phyloP scores from a whole-genome alignment of 2,888 invertebrate genomes.

The Opisthograptis luteolata region DNA sequence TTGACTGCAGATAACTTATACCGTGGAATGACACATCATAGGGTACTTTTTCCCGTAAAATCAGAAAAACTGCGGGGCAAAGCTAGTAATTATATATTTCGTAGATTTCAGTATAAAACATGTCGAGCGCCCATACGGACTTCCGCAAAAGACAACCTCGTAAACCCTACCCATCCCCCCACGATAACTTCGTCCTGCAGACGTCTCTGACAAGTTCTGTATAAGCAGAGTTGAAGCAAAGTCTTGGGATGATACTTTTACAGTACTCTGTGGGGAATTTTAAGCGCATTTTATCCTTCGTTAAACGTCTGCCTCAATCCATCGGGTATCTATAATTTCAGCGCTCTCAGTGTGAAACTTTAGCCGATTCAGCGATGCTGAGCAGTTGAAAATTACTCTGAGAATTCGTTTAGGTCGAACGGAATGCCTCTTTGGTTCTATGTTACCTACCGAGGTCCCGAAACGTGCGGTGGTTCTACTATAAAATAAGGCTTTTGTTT shows the following conservation, averaged over 20 bases:
- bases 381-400: background rate
- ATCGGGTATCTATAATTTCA: conserved; percentile 10
- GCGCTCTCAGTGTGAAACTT: background rate
- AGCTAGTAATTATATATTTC: no score
- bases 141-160: no score
- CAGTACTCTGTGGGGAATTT: conserved; percentile 28
- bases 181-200: background rate
- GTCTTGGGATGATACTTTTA: conserved; percentile 27
- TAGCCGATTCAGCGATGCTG: background rate
- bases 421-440: background rate
- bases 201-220: conserved; percentile 2
- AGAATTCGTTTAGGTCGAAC: background rate
- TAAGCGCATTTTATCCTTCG: conserved; percentile 34
- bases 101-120: no score
- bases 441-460: no score
- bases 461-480: background rate
- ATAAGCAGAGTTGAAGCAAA: conserved; percentile 18
- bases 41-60: no score
- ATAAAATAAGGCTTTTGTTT: no score
- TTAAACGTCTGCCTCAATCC: conserved; percentile 22
- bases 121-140: no score
- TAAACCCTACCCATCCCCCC: no score
- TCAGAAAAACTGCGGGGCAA: no score
- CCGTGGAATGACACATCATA: no score
- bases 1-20: no score